Evolutionary conservation across 2,888 invertebrate species (phyloP), one percentile per base, ranked within the genome.

Genomic region (Glaucopsyche alexis): DNA sequence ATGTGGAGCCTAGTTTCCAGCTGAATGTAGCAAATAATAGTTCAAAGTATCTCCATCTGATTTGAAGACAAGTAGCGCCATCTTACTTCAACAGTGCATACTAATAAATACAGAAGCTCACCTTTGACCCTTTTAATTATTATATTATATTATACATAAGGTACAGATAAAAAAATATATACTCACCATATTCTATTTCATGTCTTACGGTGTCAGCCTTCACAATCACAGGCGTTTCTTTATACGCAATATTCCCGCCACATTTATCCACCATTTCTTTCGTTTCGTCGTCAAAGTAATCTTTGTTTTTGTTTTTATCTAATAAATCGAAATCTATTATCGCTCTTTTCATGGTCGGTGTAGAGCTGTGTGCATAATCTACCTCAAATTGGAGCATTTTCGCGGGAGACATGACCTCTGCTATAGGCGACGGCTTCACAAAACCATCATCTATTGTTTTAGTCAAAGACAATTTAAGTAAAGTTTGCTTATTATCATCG

Each of bases 151-250:
- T 14, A 6, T 64, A 11, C 9, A 29, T 65, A n/a, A 14, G 14
- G 13, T n/a, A 66, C 9, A 60, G 29, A 29, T 29, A 29, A 29
- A 19, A 69, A 69, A 2, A 49, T 38, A 38, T 45, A 72, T 78
- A 89, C 92, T 88, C 85, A 93, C 93, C 90, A 75, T 87, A 89
- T 74, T 86, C 90, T 78, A 93, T 91, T 85, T 92, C 91, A 78
- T 91, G 91, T 47, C 91, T 86, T 47, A 93, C 85, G 9, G 91
- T 92, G 77, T 85, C 80, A 42, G 85, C 80, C 79, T 90, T 86
- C 72, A 88, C 87, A 72, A 91, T 90, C 74, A 90, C 90, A 38
- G 89, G 83, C 7, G 85, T 87, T 77, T 90, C 88, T 79, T 85
- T 84, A 75, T 80, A 87, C 9, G 78, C 75, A 42, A 76, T 80